Conservation (phyloP, 2,797 vertebrate species). For the Mus spretus region DNA sequence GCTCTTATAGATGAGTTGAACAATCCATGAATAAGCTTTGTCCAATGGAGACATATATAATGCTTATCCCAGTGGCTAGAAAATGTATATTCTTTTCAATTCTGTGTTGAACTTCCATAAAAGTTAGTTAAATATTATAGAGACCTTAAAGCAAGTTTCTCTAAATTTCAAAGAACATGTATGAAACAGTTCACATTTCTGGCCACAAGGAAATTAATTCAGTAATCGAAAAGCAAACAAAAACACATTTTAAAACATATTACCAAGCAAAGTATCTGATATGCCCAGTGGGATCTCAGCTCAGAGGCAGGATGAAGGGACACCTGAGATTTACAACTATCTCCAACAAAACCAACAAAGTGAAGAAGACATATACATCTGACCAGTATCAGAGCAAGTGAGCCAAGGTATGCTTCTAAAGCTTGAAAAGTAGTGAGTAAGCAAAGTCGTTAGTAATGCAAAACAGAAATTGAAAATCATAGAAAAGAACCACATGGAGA, state of each 20-base stretch:
- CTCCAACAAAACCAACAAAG: slow-evolving; percentile 42
- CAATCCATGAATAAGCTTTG: neutral
- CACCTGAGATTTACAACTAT: slow-evolving; percentile 1
- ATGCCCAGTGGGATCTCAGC: neutral
- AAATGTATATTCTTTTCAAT: slow-evolving; percentile 30
- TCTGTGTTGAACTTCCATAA: neutral
- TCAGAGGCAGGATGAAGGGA: slow-evolving; percentile 65
- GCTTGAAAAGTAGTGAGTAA: neutral
- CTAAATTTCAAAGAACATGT: slow-evolving; percentile 1
- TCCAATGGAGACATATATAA: slow-evolving; percentile 3
- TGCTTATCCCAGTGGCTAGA: slow-evolving; percentile 40
- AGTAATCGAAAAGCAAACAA: slow-evolving; percentile 55
- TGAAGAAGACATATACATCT: neutral
- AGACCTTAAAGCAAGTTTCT: slow-evolving; percentile 37
- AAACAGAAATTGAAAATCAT: slow-evolving; percentile 5
- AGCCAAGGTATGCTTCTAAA: neutral
- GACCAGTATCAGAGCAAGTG: neutral
- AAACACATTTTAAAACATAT: slow-evolving; percentile 44
- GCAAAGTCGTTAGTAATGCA: neutral
- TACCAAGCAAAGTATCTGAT: slow-evolving; percentile 40
- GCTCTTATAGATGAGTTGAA: slow-evolving; percentile 4
- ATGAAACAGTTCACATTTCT: slow-evolving; percentile 39
- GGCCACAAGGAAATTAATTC: slow-evolving; percentile 34
- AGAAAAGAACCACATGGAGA: slow-evolving; percentile 7
- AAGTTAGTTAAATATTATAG: neutral